Evolutionary conservation across 1,140 invertebrate genomes (phyloP), one percentile per base, ranked within the genome.

Genomic region (Leptopilina boulardi): DNA sequence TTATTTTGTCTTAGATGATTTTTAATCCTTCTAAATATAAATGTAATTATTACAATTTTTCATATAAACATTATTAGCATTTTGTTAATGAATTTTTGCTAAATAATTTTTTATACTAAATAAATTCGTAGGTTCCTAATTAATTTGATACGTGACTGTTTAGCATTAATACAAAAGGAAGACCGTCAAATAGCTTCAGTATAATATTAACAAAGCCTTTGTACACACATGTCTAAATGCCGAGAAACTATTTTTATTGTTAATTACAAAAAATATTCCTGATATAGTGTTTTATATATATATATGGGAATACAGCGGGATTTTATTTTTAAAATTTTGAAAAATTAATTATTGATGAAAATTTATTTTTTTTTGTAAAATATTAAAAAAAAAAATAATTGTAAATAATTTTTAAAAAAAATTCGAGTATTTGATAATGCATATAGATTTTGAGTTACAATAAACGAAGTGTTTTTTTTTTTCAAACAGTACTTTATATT

Each of bases 181-280:
- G 77, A 72, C 54, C 70, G 44, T 42, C 38, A 76, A 75, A 74
- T 59, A 73, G 56, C 75, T 42, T 34, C 76, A 85, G 82, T 78
- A 26, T 54, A 71, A 73, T 18, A 77, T 76, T 51, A 56, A 76
- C 78, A 51, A 74, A 78, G 34, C 59, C 21, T 77, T 70, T 41
- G 75, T n/a, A n/a, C 73, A 80, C 80, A 73, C 73, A 85, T 83
- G 83, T 80, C 59, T 82, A 66, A 74, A 19, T 47, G 71, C 75
- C 47, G 71, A 51, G 56, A 44, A 19, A 47, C 42, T 8, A 18
- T 30, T n/a, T 15, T 34, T 3, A 13, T 44, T 66, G 9, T 34
- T 6, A 34, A 34, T 34, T 34, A 51, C 21, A 75, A 79, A 51
- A 80, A 73, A 54, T 75, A 66, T 66, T 66, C 59, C 59, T 66